Percentiles rank a stretch among this genome's conserved stretches.
phyloP scores from a whole-genome alignment of 2,113 vertebrate species.

The Scatophagus argus region DNA sequence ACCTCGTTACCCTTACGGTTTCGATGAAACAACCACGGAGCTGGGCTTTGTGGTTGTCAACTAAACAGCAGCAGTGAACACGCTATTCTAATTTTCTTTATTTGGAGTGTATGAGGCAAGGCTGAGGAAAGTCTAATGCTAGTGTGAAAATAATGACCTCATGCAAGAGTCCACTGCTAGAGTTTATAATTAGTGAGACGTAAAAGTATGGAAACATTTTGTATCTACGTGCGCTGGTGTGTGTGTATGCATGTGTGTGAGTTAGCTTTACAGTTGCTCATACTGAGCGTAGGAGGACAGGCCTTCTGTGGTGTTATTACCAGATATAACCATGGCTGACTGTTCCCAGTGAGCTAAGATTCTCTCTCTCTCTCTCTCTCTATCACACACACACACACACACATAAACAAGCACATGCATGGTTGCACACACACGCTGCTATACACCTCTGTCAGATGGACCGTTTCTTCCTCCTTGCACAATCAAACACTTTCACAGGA shows the following conservation, averaged over 20 bases:
- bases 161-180: conserved; percentile 6
- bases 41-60: conserved; percentile 2
- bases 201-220: conserved; percentile 29
- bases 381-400: conserved; percentile 7
- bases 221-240: conserved; percentile 26
- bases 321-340: conserved; percentile 68
- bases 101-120: conserved; percentile 1
- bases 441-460: conserved; percentile 52
- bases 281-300: conserved; percentile 77
- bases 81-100: background rate
- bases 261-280: conserved; percentile 70
- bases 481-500: conserved; percentile 55
- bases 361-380: conserved; percentile 38
- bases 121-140: conserved; percentile 26
- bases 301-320: conserved; percentile 80
- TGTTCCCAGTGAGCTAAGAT: conserved; percentile 33
- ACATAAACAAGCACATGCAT: background rate
- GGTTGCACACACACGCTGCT: conserved; percentile 16
- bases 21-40: background rate
- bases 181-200: conserved; percentile 50
- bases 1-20: background rate
- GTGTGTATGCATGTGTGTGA: conserved; percentile 36
- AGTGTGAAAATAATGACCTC: conserved; percentile 49
- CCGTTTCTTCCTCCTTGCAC: conserved; percentile 45
- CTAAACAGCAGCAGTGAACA: background rate